Evolutionary conservation across 2,113 vertebrate species (phyloP), one percentile per base, ranked within the genome.

Genomic region (Pontoporia blainvillei): DNA sequence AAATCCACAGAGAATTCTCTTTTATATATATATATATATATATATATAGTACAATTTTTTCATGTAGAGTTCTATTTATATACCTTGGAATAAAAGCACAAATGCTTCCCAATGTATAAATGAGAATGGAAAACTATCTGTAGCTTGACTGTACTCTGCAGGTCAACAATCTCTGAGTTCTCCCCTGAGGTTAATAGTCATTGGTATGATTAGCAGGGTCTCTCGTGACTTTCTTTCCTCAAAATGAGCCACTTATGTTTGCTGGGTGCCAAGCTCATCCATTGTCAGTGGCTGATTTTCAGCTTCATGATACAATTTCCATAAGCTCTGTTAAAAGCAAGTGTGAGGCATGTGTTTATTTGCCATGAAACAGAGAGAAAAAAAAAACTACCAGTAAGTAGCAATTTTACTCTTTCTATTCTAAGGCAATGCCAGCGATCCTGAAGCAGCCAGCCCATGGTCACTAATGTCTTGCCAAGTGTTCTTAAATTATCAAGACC

Each of bases 301-400:
- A 18, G 9, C 36, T 94, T 93, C 76, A 61, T 39, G 41, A 76
- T 25, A 79, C n/a, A 91, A 64, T 91, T 90, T 84, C 29, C 39
- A 20, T 86, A 64, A 78, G 49, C 64, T 83, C 12, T 57, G 20
- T 95, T 75, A 92, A 62, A 92, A 94, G 23, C n/a, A 87, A 95
- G 15, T 41, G 62, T 73, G 34, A 86, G 13, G 13, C 61, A 78
- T 23, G 20, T 18, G 83, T 84, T 95, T 86, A 69, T 11, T 83
- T 69, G 4, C n/a, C 46, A 69, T 81, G 39, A 87, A 71, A 96
- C 96, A 66, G 52, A 73, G 7, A 29, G 81, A 95, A 67, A 46
- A 18, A 34, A 75, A 46, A 11, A 54, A 14, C 59, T 90, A 29
- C n/a, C 49, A 64, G 29, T 52, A 90, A 88, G 17, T 78, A 67